A percentile compares a stretch with the other conserved stretches of the same genome.
phyloP scores from a whole-genome alignment of 2,113 vertebrate species.

The Mugil cephalus region DNA sequence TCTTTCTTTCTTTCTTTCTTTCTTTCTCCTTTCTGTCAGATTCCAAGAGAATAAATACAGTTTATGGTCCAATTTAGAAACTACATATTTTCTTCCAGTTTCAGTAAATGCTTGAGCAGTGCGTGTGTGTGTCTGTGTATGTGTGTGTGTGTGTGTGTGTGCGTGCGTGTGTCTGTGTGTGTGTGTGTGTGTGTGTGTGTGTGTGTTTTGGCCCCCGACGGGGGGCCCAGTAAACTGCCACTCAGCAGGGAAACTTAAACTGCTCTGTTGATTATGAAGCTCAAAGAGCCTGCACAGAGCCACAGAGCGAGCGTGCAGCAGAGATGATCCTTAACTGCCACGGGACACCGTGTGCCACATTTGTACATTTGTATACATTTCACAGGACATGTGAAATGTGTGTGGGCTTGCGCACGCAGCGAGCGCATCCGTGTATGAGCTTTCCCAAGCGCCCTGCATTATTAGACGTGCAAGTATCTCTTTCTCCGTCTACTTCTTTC shows the following conservation, averaged over 20 bases:
- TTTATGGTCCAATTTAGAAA: slow-evolving; percentile 79
- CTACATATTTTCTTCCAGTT: slow-evolving; percentile 73
- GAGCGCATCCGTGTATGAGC: no score
- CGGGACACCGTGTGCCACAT: slow-evolving; percentile 37
- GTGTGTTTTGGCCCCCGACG: slow-evolving; percentile 6
- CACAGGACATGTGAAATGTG: neutral
- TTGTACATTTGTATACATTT: slow-evolving; percentile 37
- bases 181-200: slow-evolving; percentile 6
- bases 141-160: slow-evolving; percentile 10
- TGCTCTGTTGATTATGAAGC: slow-evolving; percentile 74
- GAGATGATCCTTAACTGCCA: slow-evolving; percentile 61
- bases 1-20: neutral
- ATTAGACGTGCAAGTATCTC: slow-evolving; percentile 51
- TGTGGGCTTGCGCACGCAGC: neutral
- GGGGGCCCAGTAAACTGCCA: slow-evolving; percentile 61
- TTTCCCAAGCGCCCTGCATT: no score
- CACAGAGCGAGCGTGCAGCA: slow-evolving; percentile 53
- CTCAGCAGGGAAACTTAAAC: slow-evolving; percentile 78
- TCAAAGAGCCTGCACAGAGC: slow-evolving; percentile 61
- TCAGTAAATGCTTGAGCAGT: slow-evolving; percentile 69
- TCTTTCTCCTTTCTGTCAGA: slow-evolving; percentile 51
- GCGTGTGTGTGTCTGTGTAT: slow-evolving; percentile 10
- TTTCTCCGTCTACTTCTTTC: slow-evolving; percentile 46
- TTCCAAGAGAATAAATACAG: slow-evolving; percentile 71
- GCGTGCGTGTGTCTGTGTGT: slow-evolving; percentile 1